A percentile compares a stretch with the other conserved stretches of the same genome.
Conservation (phyloP, 2,113 vertebrate species). For the Thymallus thymallus region DNA sequence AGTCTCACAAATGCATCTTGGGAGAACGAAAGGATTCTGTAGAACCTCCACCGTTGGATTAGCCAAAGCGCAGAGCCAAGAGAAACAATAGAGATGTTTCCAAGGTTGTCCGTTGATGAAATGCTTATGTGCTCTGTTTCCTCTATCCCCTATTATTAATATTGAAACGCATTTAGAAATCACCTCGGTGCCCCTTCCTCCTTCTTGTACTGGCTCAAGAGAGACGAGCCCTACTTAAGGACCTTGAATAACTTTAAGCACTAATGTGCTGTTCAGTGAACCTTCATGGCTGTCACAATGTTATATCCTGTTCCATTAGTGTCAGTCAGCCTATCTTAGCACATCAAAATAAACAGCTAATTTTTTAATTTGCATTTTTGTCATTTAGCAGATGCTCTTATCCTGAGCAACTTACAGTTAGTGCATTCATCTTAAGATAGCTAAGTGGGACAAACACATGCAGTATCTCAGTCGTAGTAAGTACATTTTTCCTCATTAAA, state of each 20-base stretch:
- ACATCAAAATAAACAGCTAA: constrained; percentile 71
- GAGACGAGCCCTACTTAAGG: constrained; percentile 50
- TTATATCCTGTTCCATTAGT: constrained; percentile 72
- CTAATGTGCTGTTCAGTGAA: constrained; percentile 72
- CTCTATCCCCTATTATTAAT: constrained; percentile 42
- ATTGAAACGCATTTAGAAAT: constrained; percentile 54
- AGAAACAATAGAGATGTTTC: constrained; percentile 50
- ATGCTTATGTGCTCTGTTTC: constrained; percentile 19
- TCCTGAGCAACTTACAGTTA: too few relatives aligned
- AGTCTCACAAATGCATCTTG: constrained; percentile 43
- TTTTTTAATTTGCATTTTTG: too few relatives aligned
- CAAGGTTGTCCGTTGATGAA: constrained; percentile 44
- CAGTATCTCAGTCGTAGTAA: too few relatives aligned
- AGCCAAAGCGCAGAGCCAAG: constrained; percentile 11
- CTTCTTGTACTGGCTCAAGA: constrained; percentile 38
- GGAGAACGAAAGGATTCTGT: neutral
- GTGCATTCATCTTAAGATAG: too few relatives aligned
- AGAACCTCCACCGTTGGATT: constrained; percentile 13
- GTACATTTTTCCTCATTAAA: too few relatives aligned
- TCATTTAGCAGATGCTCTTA: too few relatives aligned
- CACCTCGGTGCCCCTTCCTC: constrained; percentile 10
- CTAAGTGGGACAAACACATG: too few relatives aligned
- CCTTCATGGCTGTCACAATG: constrained; percentile 65
- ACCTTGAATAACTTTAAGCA: constrained; percentile 65
- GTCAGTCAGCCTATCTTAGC: constrained; percentile 68